A percentile compares a stretch with the other conserved stretches of the same genome.
Conservation (phyloP, 23 tunicate genomes). For the Corella eumyota region DNA sequence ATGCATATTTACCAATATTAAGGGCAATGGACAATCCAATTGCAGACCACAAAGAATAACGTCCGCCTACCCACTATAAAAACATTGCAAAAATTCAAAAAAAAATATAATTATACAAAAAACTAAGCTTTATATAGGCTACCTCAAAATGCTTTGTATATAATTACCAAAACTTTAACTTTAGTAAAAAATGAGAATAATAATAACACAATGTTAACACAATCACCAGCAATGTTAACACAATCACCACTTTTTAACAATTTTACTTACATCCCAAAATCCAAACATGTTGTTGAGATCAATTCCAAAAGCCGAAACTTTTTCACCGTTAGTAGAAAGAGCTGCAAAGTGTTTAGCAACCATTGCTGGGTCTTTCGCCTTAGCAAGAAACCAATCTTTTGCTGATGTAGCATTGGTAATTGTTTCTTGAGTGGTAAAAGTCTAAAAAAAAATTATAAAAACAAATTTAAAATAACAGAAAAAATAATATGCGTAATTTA, state of each 20-base stretch:
- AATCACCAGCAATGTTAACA: neutral
- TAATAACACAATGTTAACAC: too few species aligned
- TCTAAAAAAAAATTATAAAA: conserved; percentile 40
- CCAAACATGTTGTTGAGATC: conserved; percentile 96
- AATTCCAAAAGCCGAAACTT: conserved; percentile 94
- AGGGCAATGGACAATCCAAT: conserved; percentile 96
- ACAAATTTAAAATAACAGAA: too few species aligned
- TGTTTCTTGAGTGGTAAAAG: conserved; percentile 98
- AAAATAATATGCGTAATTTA: neutral
- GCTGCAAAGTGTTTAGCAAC: conserved; percentile 95
- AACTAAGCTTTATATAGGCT: neutral
- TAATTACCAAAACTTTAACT: too few species aligned
- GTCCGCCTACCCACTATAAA: conserved; percentile 97
- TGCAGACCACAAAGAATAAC: conserved; percentile 97
- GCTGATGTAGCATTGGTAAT: conserved; percentile 98
- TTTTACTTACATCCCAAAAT: conserved; percentile 91
- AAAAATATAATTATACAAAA: neutral
- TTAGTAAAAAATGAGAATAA: too few species aligned
- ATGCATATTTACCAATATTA: conserved; percentile 46
- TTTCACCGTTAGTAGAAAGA: conserved; percentile 83
- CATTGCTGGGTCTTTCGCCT: conserved; percentile 23
- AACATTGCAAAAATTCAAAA: neutral
- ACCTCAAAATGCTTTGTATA: neutral
- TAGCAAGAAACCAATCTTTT: conserved; percentile 69
- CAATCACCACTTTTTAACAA: neutral